Evolutionary conservation across 2,888 invertebrate genomes (phyloP), one percentile per base, ranked within the genome.

Genomic region (Andrena praecox): DNA sequence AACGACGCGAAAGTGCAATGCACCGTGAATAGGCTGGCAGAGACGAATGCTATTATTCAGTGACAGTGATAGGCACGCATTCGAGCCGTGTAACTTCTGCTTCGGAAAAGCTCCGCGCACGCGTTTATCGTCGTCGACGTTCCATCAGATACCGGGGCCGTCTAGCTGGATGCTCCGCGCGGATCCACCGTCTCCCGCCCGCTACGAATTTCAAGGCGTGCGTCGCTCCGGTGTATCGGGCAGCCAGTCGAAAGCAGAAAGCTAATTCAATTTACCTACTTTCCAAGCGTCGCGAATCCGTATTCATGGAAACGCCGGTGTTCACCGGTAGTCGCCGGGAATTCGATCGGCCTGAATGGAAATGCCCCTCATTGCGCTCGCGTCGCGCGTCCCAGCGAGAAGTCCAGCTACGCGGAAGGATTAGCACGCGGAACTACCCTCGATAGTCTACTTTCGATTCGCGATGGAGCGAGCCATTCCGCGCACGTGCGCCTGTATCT

Each of bases 21-120:
- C 85, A 90, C 91, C 83, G 82, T 85, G 88, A 89, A 89, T 87
- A 88, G 87, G 74, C 85, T 85, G 80, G 80, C 85, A 85, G 80
- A 86, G 88, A 89, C 86, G 85, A 89, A 87, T 77, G 87, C 85
- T 79, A 82, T 81, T 82, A 82, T 84, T 86, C 84, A 84, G 85
- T 79, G 87, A 83, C 81, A 80, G 80, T 84, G 82, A 84, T 82
- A 74, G 69, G 71, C 77, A 31, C 69, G 60, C 62, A 48, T 54
- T 33, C 64, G 56, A 29, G 74, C 74, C 33, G 64, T n/a, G 69
- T 50, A 75, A 56, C 69, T 63, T 70, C 74, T 63, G 62, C 56
- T 73, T 71, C 64, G 50, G 62, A 31, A 56, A 54, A 31, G 48
- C 50, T 71, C 35, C 42, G 16, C 31, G 48, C 20, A 20, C 20